phyloP scores from a whole-genome alignment of 1,140 invertebrate genomes.

The Bombus breviceps region DNA sequence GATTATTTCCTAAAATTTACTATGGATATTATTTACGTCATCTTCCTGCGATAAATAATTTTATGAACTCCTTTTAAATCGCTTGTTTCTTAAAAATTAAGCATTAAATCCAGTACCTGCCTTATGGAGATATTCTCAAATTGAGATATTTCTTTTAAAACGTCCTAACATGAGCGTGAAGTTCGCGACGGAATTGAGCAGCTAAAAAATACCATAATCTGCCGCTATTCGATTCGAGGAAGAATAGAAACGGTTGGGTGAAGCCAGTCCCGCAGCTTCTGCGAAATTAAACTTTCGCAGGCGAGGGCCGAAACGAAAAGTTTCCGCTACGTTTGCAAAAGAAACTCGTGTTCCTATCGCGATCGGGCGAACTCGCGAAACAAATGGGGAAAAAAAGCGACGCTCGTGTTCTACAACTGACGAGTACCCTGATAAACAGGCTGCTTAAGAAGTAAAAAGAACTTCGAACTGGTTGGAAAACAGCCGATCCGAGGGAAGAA shows the following conservation, averaged over 20 bases:
- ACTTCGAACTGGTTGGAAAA: not conserved
- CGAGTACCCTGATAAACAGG: slow-evolving; percentile 35
- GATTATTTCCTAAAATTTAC: no score
- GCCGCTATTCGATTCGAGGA: slow-evolving; percentile 4
- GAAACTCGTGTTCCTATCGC: slow-evolving; percentile 32
- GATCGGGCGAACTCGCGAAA: slow-evolving; percentile 13
- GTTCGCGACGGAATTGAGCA: not conserved
- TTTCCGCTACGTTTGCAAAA: slow-evolving; percentile 47
- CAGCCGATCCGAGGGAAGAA: not conserved
- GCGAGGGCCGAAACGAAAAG: slow-evolving; percentile 21
- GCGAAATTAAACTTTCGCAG: slow-evolving; percentile 39
- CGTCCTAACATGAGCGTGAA: no score
- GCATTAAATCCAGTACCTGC: no score
- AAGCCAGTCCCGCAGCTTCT: slow-evolving; percentile 38
- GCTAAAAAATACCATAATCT: not conserved
- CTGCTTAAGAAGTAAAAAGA: slow-evolving; percentile 23
- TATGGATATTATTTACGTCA: no score
- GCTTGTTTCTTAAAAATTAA: no score
- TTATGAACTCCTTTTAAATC: no score
- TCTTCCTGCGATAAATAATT: no score
- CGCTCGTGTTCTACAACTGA: not conserved
- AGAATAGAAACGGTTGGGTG: slow-evolving; percentile 12
- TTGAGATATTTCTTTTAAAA: no score
- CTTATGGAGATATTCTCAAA: no score
- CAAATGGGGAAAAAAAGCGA: not conserved